Conservation (phyloP, 2,888 invertebrate species). For the Trachelus stipa region DNA sequence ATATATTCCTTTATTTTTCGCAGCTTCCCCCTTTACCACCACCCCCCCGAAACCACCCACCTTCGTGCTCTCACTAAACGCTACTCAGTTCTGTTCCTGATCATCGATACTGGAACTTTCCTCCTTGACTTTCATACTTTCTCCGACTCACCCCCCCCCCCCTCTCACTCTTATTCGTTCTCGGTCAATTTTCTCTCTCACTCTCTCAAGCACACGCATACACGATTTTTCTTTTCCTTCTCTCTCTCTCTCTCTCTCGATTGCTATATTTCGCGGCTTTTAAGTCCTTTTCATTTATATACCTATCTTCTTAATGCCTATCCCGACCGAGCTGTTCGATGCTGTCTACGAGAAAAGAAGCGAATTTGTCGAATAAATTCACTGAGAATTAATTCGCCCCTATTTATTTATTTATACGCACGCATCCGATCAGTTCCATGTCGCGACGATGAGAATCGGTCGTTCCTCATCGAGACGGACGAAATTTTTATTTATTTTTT, state of each 20-base stretch:
- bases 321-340: not conserved
- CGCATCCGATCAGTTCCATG: not conserved
- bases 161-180: conserved; percentile 18
- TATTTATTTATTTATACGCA: not conserved
- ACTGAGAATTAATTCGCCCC: not conserved
- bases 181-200: conserved; percentile 4
- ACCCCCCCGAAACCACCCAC: not conserved
- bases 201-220: conserved; percentile 14
- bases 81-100: conserved; percentile 48
- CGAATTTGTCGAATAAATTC: not conserved
- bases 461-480: not conserved
- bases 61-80: conserved; percentile 23
- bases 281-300: not conserved
- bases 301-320: not conserved
- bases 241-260: not conserved
- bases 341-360: not conserved
- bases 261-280: not conserved
- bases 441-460: not conserved
- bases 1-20: conserved; percentile 14
- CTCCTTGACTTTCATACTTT: not conserved
- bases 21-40: not conserved
- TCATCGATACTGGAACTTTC: conserved; percentile 33
- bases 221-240: not conserved
- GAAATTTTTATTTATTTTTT: conserved; percentile 9
- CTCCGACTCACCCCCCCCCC: not conserved